Conservation (phyloP, 2,888 invertebrate genomes). For the Zonitis immaculata region DNA sequence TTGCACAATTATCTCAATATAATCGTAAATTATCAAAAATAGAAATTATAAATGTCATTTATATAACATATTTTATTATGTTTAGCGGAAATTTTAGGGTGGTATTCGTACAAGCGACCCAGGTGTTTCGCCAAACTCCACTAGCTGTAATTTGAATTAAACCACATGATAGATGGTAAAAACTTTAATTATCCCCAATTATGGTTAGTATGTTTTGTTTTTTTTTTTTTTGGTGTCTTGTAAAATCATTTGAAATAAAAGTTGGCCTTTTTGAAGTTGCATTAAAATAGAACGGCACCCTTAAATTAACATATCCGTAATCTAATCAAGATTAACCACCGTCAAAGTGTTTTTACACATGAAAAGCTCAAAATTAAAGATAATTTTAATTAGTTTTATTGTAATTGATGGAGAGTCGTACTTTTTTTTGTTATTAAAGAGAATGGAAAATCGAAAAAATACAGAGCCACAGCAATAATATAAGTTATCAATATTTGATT, state of each 20-base stretch:
- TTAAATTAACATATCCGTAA: not conserved
- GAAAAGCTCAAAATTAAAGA: not conserved
- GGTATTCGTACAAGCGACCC: constrained; percentile 12
- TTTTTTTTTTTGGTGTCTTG: too few relatives aligned
- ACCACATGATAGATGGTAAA: constrained; percentile 19
- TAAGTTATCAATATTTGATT: not conserved
- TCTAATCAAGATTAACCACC: not conserved
- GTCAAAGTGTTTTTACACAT: not conserved
- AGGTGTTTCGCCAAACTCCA: constrained; percentile 16
- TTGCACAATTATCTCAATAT: not conserved
- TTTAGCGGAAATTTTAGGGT: not conserved
- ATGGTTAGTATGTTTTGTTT: constrained; percentile 10
- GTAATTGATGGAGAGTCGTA: too few relatives aligned
- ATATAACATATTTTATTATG: too few relatives aligned
- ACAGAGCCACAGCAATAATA: too few relatives aligned
- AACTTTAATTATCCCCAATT: constrained; percentile 22
- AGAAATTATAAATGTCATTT: too few relatives aligned
- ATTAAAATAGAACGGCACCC: not conserved
- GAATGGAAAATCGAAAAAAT: too few relatives aligned
- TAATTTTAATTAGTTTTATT: not conserved
- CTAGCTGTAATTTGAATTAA: constrained; percentile 15
- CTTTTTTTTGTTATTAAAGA: too few relatives aligned
- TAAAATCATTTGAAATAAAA: too few relatives aligned
- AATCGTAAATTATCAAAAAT: too few relatives aligned
- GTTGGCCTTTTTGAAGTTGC: too few relatives aligned